Conservation (phyloP, 2,797 vertebrate genomes). For the Myotis findleyi region DNA sequence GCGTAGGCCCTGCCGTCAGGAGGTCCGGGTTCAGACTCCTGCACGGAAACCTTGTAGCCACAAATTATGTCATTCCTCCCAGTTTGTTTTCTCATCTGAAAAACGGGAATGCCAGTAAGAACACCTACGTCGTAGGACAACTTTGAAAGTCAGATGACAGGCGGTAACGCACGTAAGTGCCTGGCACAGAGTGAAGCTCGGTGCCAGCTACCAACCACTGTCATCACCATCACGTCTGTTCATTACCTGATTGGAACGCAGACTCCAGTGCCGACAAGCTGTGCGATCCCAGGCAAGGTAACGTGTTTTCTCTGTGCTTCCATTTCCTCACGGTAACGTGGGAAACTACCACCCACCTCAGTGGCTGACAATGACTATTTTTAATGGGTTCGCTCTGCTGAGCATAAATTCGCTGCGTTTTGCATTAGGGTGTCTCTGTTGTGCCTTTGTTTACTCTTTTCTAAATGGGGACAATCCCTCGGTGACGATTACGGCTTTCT, state of each 20-base stretch:
- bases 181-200: background rate
- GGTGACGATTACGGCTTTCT: background rate
- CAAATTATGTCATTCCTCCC: background rate
- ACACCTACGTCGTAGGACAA: background rate
- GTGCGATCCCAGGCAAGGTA: background rate
- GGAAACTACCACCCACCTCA: background rate
- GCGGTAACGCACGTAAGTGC: background rate
- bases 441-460: background rate
- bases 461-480: background rate
- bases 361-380: background rate
- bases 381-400: background rate
- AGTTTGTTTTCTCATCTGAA: background rate
- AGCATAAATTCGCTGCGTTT: background rate
- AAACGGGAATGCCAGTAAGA: background rate
- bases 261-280: background rate
- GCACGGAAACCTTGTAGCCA: background rate
- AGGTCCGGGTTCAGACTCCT: background rate
- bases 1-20: background rate
- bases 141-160: background rate
- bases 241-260: background rate
- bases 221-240: no score
- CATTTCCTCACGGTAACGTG: background rate
- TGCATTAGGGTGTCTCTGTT: background rate
- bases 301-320: background rate
- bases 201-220: background rate